phyloP scores from a whole-genome alignment of 2,113 vertebrate species.

The Petaurus breviceps region DNA sequence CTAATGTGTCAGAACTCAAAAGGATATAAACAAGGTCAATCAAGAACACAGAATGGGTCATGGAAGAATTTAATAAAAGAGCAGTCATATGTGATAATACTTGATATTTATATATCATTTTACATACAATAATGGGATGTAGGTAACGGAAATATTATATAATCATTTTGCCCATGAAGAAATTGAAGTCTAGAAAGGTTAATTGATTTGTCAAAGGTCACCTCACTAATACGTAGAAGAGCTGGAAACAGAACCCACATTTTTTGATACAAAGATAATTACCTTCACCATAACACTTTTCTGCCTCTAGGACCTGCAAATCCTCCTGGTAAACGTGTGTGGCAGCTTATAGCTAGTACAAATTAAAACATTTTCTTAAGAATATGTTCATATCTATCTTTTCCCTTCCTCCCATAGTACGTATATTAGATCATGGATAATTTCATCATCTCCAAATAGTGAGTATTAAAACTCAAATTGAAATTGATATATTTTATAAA shows the following conservation, averaged over 20 bases:
- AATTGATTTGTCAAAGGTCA: not conserved
- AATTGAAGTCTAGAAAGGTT: not conserved
- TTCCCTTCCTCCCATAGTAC: not conserved
- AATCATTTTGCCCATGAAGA: not conserved
- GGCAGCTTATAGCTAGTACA: not conserved
- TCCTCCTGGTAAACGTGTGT: not conserved
- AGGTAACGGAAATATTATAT: not conserved
- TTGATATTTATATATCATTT: rapidly evolving
- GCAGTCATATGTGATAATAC: rapidly evolving
- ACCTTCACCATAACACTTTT: not conserved
- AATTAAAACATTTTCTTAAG: not conserved
- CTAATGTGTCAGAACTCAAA: not conserved
- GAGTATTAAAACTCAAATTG: not conserved
- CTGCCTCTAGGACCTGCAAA: not conserved
- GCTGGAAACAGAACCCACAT: not conserved
- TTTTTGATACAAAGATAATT: not conserved
- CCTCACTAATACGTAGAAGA: not conserved
- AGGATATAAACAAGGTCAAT: not conserved
- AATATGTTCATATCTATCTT: not conserved
- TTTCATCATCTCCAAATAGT: not conserved
- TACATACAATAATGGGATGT: not conserved
- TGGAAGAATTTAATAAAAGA: slow-evolving; percentile 7
- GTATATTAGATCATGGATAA: not conserved
- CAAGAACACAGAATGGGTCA: not conserved
- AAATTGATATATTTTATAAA: not conserved